These are phyloP conservation scores for Corbicula japonica DNA, from an alignment of 2,888 invertebrate genomes.

Conservation along the genomic window DNA sequence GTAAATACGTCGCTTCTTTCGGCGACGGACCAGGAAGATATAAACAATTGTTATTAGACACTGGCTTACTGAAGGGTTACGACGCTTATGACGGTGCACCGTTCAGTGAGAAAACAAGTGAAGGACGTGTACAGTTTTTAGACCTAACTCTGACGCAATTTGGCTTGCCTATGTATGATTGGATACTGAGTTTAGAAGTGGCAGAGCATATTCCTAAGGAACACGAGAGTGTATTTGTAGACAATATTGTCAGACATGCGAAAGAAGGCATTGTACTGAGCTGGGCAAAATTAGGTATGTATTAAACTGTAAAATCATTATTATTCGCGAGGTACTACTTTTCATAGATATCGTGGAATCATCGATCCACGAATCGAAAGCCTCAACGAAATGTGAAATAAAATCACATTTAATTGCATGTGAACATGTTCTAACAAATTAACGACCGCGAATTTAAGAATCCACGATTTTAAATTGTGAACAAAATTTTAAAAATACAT, in stretches of 20 bases:
- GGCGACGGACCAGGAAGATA: slow-evolving; percentile 69
- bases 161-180: slow-evolving; percentile 67
- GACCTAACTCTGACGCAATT: slow-evolving; percentile 69
- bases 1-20: slow-evolving; percentile 59
- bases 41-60: slow-evolving; percentile 54
- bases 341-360: no score
- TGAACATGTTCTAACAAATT: no score
- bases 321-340: no score
- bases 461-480: no score
- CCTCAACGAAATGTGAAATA: no score
- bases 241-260: slow-evolving; percentile 63
- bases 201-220: slow-evolving; percentile 64
- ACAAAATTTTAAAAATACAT: no score
- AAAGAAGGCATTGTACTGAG: slow-evolving; percentile 63
- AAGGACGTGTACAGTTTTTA: slow-evolving; percentile 59
- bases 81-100: slow-evolving; percentile 66
- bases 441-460: no score
- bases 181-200: slow-evolving; percentile 68
- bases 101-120: slow-evolving; percentile 52
- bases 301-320: no score
- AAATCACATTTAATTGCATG: no score
- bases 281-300: slow-evolving; percentile 61
- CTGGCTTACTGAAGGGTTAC: slow-evolving; percentile 38
- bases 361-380: no score
- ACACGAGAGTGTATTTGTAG: slow-evolving; percentile 55